These are phyloP conservation scores for Alosa sapidissima DNA, from an alignment of 2,797 vertebrate genomes.

Conservation along the genomic window DNA sequence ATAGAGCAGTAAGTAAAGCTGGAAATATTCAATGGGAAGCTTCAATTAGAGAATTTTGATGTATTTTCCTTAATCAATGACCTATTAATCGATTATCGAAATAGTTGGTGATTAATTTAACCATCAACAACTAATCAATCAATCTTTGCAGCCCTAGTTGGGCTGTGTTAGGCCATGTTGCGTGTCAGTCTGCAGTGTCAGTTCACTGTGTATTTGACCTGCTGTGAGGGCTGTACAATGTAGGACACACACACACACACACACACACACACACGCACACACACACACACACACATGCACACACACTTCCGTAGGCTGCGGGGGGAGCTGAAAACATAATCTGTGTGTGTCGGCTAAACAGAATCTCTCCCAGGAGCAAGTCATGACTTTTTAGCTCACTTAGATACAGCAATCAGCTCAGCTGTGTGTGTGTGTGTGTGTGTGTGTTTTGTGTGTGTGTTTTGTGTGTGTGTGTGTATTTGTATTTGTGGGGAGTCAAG, in stretches of 20 bases:
- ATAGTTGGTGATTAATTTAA: too few species aligned
- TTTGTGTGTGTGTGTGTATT: constrained; percentile 30
- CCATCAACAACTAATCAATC: too few species aligned
- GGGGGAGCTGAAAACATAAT: constrained; percentile 15
- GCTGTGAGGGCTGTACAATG: background rate
- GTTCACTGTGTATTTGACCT: constrained; percentile 10
- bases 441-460: constrained; percentile 12
- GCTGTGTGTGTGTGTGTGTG: constrained; percentile 28
- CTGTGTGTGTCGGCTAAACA: constrained; percentile 24
- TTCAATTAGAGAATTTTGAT: too few species aligned
- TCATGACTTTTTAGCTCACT: constrained; percentile 25
- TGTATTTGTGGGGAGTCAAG: background rate
- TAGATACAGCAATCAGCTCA: constrained; percentile 30
- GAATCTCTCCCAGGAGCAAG: constrained; percentile 30
- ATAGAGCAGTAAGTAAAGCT: too few species aligned
- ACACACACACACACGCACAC: background rate
- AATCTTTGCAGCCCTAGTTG: too few species aligned
- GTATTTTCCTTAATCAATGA: too few species aligned
- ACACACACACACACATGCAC: constrained; percentile 27
- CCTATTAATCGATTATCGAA: too few species aligned
- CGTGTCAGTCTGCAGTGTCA: constrained; percentile 28
- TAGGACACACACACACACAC: background rate
- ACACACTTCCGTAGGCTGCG: constrained; percentile 4
- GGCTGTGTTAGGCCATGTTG: background rate
- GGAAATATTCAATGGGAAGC: too few species aligned